A percentile compares a stretch with the other conserved stretches of the same genome.
phyloP scores from a whole-genome alignment of 2,113 vertebrate genomes.

The Embiotoca jacksoni region DNA sequence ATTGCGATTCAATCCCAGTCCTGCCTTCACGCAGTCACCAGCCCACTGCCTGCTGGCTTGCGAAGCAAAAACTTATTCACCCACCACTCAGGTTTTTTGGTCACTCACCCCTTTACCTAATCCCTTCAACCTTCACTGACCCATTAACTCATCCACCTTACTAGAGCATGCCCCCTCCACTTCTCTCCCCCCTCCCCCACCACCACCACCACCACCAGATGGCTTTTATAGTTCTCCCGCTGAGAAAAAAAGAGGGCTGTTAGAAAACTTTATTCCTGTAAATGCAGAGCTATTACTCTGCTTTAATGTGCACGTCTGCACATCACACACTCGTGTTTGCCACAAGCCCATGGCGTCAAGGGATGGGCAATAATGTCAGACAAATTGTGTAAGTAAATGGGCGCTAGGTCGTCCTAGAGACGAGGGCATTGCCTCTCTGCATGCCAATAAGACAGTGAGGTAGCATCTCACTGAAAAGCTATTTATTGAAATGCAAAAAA shows the following conservation, averaged over 20 bases:
- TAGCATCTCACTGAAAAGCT: conserved; percentile 71
- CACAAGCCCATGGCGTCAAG: conserved; percentile 64
- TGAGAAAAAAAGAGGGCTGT: conserved; percentile 72
- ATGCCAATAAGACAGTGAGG: conserved; percentile 77
- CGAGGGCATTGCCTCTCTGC: conserved; percentile 59
- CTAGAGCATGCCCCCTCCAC: conserved; percentile 2
- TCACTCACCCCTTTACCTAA: conserved; percentile 38
- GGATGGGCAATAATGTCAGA: conserved; percentile 80
- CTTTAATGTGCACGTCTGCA: conserved; percentile 74
- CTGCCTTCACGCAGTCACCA: conserved; percentile 24
- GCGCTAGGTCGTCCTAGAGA: conserved; percentile 58
- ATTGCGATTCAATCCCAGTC: conserved; percentile 49
- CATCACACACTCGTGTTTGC: conserved; percentile 66
- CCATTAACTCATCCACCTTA: conserved; percentile 50
- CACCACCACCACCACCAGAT: conserved; percentile 61
- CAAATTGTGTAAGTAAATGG: conserved; percentile 77
- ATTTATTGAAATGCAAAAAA: conserved; percentile 82
- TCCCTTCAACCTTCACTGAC: conserved; percentile 40
- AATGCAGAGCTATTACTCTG: conserved; percentile 74
- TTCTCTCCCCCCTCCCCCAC: conserved; percentile 23
- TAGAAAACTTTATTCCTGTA: conserved; percentile 76
- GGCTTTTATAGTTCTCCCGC: conserved; percentile 74
- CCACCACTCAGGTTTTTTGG: conserved; percentile 1
- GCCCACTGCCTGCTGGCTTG: conserved; percentile 17
- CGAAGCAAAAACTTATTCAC: conserved; percentile 23